Conservation (phyloP, 2,797 vertebrate species). For the Typhlichthys eigenmanni region DNA sequence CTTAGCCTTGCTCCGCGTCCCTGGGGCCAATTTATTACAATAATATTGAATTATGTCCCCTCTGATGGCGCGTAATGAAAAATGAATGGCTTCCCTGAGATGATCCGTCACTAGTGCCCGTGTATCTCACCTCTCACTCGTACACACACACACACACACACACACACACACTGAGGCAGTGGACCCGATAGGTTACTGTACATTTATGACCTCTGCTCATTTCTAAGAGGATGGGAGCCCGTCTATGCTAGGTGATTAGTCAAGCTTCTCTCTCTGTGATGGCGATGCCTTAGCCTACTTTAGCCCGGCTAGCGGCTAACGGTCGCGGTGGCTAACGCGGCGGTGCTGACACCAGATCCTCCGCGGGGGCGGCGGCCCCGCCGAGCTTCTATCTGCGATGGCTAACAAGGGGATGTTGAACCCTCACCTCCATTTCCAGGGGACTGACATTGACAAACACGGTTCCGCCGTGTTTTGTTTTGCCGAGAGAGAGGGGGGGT, state of each 20-base stretch:
- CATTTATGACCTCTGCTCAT: constrained; percentile 39
- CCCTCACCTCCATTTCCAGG: constrained; percentile 66
- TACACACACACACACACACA: constrained; percentile 7
- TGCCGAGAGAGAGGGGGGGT: constrained; percentile 24
- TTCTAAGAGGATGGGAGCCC: constrained; percentile 38
- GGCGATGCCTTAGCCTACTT: constrained; percentile 55
- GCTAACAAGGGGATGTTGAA: constrained; percentile 51
- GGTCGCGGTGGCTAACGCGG: constrained; percentile 21
- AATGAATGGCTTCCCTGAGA: constrained; percentile 50
- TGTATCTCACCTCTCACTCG: constrained; percentile 13
- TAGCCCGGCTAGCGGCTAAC: constrained; percentile 38
- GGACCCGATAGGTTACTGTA: constrained; percentile 17
- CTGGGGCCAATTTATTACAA: constrained; percentile 58
- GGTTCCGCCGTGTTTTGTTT: constrained; percentile 25
- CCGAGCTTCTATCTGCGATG: constrained; percentile 20
- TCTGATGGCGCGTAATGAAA: constrained; percentile 62
- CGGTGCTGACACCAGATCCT: constrained; percentile 20
- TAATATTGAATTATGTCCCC: constrained; percentile 63
- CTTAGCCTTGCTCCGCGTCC: constrained; percentile 22
- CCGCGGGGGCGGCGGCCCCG: constrained; percentile 3
- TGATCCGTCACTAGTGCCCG: constrained; percentile 34
- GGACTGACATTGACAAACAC: constrained; percentile 63
- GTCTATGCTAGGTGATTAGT: constrained; percentile 37
- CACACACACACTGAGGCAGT: constrained; percentile 19
- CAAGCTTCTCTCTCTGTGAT: constrained; percentile 37